Evolutionary conservation across 2,888 invertebrate species (phyloP), one percentile per base, ranked within the genome.

Genomic region (Monochamus alternatus): DNA sequence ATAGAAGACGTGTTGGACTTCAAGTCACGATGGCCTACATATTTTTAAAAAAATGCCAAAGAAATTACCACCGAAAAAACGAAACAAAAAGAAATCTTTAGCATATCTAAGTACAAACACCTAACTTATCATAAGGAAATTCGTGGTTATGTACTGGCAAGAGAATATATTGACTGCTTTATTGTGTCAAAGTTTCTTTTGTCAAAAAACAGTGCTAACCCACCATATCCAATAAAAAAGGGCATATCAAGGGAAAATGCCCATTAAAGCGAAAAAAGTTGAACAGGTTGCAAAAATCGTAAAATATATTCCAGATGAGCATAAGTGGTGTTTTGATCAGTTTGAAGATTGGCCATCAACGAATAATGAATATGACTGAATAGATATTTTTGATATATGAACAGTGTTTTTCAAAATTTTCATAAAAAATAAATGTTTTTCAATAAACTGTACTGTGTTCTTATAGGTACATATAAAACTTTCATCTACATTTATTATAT

Each of bases 231-330:
- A 64, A 64, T 9, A 64, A 31, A 64, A 64, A 64, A 64, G 44
- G n/a, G 64, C 64, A 64, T 64, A 64, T 64, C 64, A 43, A 64
- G 64, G 64, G 38, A 44, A 64, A 64, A 44, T 44, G 60, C 60
- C 31, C 38, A 60, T 60, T 60, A 60, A 60, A 60, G 38, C 60
- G 44, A 22, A 22, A 30, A n/a, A n/a, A 7, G 32, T n/a, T n/a
- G n/a, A n/a, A n/a, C n/a, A n/a, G n/a, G n/a, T n/a, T n/a, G n/a
- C n/a, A n/a, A n/a, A n/a, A n/a, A n/a, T n/a, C n/a, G n/a, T n/a
- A n/a, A n/a, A n/a, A n/a, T n/a, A n/a, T n/a, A n/a, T n/a, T n/a
- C n/a, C n/a, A n/a, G n/a, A n/a, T n/a, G n/a, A n/a, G n/a, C n/a
- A n/a, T n/a, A n/a, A n/a, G n/a, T n/a, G n/a, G n/a, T n/a, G n/a